These are phyloP conservation scores for Sinotaia quadrata DNA, from an alignment of 2,888 invertebrate genomes.

Conservation along the genomic window DNA sequence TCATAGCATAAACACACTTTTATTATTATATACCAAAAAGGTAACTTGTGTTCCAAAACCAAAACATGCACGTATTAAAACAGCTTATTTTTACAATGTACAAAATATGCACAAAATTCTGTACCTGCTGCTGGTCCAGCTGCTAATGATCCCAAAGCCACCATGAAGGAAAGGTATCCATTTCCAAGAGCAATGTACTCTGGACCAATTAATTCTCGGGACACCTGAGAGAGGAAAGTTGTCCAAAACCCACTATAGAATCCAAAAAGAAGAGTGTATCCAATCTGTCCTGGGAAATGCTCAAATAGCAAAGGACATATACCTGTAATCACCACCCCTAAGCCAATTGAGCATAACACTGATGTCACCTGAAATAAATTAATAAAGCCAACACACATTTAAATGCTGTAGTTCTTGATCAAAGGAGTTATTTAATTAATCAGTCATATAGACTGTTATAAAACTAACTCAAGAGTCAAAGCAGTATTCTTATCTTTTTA, in stretches of 20 bases:
- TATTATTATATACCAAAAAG: no score
- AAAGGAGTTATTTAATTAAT: no score
- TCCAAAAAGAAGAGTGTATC: conserved; percentile 66
- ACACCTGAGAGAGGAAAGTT: conserved; percentile 64
- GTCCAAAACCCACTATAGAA: conserved; percentile 71
- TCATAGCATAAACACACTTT: no score
- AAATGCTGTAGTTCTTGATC: no score
- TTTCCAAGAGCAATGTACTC: conserved; percentile 66
- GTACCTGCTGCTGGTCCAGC: conserved; percentile 66
- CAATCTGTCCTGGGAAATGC: conserved; percentile 66
- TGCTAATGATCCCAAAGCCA: conserved; percentile 62
- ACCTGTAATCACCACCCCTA: conserved; percentile 66
- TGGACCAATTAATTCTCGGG: conserved; percentile 63
- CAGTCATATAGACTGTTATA: no score
- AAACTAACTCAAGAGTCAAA: no score
- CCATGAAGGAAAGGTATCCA: conserved; percentile 65
- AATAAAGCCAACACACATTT: no score
- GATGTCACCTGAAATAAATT: conserved; percentile 48
- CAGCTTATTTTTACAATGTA: no score
- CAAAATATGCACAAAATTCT: no score
- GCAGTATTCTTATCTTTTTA: no score
- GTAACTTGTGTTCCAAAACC: no score
- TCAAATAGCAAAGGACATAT: conserved; percentile 65
- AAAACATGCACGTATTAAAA: no score
- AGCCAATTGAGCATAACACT: conserved; percentile 60